Percentiles rank a stretch among this genome's conserved stretches.
Conservation (phyloP, 2,797 vertebrate genomes). For the Staurois parvus region DNA sequence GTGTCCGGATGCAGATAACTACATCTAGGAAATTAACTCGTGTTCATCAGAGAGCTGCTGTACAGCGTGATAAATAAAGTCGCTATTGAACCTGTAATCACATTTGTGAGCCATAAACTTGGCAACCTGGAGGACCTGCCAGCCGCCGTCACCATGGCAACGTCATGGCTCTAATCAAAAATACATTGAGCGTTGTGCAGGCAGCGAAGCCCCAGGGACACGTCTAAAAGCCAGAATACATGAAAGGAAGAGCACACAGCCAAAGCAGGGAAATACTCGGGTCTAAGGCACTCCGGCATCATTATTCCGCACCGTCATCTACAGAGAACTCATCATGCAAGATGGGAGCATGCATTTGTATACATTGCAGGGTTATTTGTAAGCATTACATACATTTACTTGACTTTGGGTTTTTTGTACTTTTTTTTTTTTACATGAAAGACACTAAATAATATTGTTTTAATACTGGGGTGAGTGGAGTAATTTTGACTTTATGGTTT, state of each 20-base stretch:
- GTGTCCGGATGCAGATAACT: not conserved
- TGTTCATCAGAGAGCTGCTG: not conserved
- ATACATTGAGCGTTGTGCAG: conserved; percentile 66
- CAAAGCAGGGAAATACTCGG: not conserved
- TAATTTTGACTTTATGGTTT: too few species aligned
- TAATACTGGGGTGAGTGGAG: too few species aligned
- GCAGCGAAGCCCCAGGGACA: conserved; percentile 59
- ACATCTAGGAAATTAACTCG: not conserved
- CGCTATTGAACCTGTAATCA: conserved; percentile 47
- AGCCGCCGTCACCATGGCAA: conserved; percentile 74
- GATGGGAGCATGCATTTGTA: not conserved
- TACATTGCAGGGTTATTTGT: too few species aligned
- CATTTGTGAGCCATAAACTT: conserved; percentile 58
- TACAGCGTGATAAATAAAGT: not conserved
- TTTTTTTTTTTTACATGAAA: too few species aligned
- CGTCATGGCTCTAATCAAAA: conserved; percentile 65
- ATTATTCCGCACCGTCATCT: not conserved
- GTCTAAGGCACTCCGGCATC: not conserved
- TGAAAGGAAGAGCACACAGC: not conserved
- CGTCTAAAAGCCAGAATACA: conserved; percentile 11
- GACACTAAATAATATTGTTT: too few species aligned
- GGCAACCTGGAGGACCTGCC: conserved; percentile 18
- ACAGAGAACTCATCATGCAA: too few species aligned
- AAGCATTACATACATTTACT: too few species aligned
- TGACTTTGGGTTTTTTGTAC: too few species aligned